Evolutionary conservation across 2,888 invertebrate genomes (phyloP).

Genomic region (Hirtodrosophila trivittata): DNA sequence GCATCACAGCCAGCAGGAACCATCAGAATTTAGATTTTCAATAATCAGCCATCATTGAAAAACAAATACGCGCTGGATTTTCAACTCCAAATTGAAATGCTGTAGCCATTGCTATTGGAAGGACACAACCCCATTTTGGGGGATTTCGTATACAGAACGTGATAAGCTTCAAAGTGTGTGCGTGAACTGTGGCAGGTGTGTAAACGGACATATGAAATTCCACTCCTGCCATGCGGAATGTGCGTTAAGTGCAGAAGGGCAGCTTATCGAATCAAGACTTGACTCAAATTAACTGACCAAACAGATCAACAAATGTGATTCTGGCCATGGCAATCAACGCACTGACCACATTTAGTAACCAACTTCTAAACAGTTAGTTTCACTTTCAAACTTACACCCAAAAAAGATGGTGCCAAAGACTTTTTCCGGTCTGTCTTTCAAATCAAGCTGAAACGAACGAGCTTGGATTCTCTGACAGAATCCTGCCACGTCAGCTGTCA

Average conservation of each 20-base stretch:
- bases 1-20: slow-evolving; percentile 42
- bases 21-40: slow-evolving; percentile 75
- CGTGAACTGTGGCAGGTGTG: neutral
- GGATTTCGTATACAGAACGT: neutral
- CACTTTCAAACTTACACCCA: too few species aligned
- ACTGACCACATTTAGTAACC: neutral
- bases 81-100: slow-evolving; percentile 63
- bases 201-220: neutral
- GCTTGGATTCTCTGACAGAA: too few species aligned
- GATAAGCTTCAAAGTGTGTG: neutral
- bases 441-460: too few species aligned
- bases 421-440: too few species aligned
- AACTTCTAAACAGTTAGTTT: too few species aligned
- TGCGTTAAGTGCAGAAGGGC: slow-evolving; percentile 44
- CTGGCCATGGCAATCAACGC: neutral
- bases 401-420: too few species aligned
- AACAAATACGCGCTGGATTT: slow-evolving; percentile 75
- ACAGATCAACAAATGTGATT: slow-evolving; percentile 4
- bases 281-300: slow-evolving; percentile 3
- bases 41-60: slow-evolving; percentile 79
- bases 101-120: slow-evolving; percentile 11
- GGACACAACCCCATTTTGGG: too few species aligned
- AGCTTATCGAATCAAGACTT: slow-evolving; percentile 32
- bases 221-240: slow-evolving; percentile 23
- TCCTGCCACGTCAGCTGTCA: too few species aligned